These are phyloP conservation scores for Sialia sialis DNA, from an alignment of 2,113 vertebrate species.

Conservation along the genomic window DNA sequence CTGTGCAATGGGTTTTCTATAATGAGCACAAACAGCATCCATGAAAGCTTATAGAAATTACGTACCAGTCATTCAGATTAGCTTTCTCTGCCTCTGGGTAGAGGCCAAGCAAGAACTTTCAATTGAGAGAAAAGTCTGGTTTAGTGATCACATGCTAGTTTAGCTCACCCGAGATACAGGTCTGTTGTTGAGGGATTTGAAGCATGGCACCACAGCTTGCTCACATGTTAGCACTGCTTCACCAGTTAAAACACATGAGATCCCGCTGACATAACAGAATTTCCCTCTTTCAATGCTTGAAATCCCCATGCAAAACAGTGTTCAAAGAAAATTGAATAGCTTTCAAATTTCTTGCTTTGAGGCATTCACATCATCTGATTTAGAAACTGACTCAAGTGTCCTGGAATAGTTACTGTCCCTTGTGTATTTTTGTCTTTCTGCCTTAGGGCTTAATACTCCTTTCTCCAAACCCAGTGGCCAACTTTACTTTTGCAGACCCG, in stretches of 20 bases:
- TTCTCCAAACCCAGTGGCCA: not conserved
- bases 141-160: not conserved
- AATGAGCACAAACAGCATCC: not conserved
- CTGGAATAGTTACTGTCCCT: not conserved
- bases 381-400: not conserved
- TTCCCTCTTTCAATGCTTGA: not conserved
- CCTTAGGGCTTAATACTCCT: not conserved
- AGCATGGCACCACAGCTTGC: not conserved
- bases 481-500: not conserved
- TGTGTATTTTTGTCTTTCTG: not conserved
- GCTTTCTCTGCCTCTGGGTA: not conserved
- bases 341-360: not conserved
- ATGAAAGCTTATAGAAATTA: not conserved
- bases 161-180: not conserved
- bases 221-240: not conserved
- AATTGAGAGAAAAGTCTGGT: not conserved
- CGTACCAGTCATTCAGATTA: not conserved
- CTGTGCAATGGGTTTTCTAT: not conserved
- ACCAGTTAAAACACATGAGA: not conserved
- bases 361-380: not conserved
- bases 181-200: not conserved
- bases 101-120: not conserved
- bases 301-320: not conserved
- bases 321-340: not conserved
- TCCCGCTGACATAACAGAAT: not conserved